phyloP scores from a whole-genome alignment of 2,797 vertebrate species.

The Protonibea diacanthus region DNA sequence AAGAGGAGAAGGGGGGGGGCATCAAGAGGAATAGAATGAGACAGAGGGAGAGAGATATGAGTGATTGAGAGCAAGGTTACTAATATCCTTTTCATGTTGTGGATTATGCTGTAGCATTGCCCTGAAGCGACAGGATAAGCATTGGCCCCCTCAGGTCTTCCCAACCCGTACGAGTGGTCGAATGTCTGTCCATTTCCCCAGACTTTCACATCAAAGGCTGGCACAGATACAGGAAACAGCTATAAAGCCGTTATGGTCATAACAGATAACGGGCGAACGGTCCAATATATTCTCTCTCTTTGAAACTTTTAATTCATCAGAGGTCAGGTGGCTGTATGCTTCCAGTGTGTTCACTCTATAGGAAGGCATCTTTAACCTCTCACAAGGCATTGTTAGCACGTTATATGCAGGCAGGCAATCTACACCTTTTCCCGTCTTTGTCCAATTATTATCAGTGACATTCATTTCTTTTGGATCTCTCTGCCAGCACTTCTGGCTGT shows the following conservation, averaged over 20 bases:
- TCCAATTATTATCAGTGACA: not conserved
- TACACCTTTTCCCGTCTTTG: not conserved
- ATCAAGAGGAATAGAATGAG: slow-evolving; percentile 6
- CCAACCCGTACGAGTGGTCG: slow-evolving; percentile 48
- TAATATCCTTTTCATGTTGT: slow-evolving; percentile 58
- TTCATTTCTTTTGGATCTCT: not conserved
- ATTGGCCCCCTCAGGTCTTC: slow-evolving; percentile 30
- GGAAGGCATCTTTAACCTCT: slow-evolving; percentile 3
- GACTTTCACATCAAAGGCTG: slow-evolving; percentile 61
- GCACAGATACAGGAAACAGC: slow-evolving; percentile 44
- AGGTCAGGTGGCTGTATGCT: slow-evolving; percentile 4
- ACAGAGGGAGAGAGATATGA: slow-evolving; percentile 21
- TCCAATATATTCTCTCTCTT: slow-evolving; percentile 8
- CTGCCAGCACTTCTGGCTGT: not conserved
- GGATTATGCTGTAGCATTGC: slow-evolving; percentile 45
- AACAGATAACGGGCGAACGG: slow-evolving; percentile 26
- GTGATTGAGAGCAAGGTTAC: slow-evolving; percentile 57
- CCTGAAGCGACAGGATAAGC: slow-evolving; percentile 49
- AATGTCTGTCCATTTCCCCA: slow-evolving; percentile 50
- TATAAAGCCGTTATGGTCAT: slow-evolving; percentile 29
- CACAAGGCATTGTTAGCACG: not conserved
- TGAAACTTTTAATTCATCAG: slow-evolving; percentile 28
- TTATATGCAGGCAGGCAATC: not conserved
- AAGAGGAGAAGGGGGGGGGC: slow-evolving; percentile 22
- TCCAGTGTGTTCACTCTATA: slow-evolving; percentile 12